Conservation (phyloP, 2,113 vertebrate species). For the Catharus minimus region DNA sequence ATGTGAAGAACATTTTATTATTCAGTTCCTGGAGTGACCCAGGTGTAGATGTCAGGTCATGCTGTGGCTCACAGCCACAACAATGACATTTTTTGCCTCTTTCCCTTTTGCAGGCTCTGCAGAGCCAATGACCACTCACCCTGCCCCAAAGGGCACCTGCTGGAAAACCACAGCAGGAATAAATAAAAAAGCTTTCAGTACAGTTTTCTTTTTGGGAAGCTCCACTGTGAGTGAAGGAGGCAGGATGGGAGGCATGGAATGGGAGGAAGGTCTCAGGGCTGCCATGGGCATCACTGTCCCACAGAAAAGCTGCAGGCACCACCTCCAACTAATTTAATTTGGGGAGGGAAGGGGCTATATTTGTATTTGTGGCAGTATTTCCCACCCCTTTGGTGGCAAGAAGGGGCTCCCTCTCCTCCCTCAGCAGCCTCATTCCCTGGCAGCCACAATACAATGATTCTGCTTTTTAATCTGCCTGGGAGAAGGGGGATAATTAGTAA, state of each 20-base stretch:
- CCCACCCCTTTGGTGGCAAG: not conserved
- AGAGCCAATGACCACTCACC: not conserved
- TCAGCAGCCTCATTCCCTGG: not conserved
- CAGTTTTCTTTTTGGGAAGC: not conserved
- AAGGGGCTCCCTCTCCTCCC: not conserved
- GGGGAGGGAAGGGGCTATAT: not conserved
- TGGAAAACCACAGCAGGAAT: not conserved
- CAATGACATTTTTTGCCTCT: not conserved
- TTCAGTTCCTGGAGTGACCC: not conserved
- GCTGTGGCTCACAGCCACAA: accelerated
- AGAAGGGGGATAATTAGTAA: constrained; percentile 60
- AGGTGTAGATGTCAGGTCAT: not conserved
- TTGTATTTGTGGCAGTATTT: not conserved
- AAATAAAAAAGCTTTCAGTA: not conserved
- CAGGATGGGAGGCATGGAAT: not conserved
- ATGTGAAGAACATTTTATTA: not conserved
- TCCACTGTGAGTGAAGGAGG: not conserved
- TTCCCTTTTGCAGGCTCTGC: not conserved
- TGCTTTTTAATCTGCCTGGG: constrained; percentile 25
- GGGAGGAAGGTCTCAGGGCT: not conserved
- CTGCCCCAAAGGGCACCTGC: not conserved
- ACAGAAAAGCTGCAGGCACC: not conserved
- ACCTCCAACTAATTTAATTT: not conserved
- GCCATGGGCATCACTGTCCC: accelerated
- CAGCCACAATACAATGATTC: not conserved